These are phyloP conservation scores for Drosophila yooni DNA, from an alignment of 2,888 invertebrate species.

Conservation along the genomic window DNA sequence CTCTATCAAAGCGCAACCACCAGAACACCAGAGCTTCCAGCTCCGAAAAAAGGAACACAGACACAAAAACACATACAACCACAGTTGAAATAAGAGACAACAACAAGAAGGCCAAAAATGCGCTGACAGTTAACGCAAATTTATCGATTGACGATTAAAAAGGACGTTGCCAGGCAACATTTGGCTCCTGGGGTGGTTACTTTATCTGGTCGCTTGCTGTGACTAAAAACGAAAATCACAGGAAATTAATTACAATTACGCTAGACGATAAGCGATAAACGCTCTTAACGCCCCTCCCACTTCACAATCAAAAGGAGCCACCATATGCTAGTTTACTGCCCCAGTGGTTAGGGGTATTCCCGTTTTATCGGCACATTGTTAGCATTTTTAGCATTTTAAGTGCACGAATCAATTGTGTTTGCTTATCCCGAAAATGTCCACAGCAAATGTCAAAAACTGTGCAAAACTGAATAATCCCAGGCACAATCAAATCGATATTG, in stretches of 20 bases:
- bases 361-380: constrained; percentile 65
- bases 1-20: constrained; percentile 41
- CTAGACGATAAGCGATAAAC: constrained; percentile 66
- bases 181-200: constrained; percentile 33
- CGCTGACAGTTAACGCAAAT: constrained; percentile 80
- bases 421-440: constrained; percentile 34
- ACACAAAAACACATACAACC: constrained; percentile 11
- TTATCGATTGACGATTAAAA: constrained; percentile 80
- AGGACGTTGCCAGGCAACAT: constrained; percentile 53
- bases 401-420: constrained; percentile 58
- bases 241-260: constrained; percentile 82
- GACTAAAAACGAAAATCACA: constrained; percentile 71
- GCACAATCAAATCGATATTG: constrained; percentile 58
- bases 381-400: constrained; percentile 68
- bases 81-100: constrained; percentile 27
- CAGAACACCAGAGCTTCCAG: constrained; percentile 31
- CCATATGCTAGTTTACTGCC: constrained; percentile 59
- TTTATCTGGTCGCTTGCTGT: constrained; percentile 22
- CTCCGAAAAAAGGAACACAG: constrained; percentile 27
- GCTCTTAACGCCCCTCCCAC: constrained; percentile 29
- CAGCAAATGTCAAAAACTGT: constrained; percentile 37
- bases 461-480: constrained; percentile 22
- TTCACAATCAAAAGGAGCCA: constrained; percentile 17
- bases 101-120: constrained; percentile 35
- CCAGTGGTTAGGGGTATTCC: constrained; percentile 16